A percentile compares a stretch with the other conserved stretches of the same genome.
Evolutionary conservation across 2,113 vertebrate genomes (phyloP).

Genomic region (Arenaria interpres): DNA sequence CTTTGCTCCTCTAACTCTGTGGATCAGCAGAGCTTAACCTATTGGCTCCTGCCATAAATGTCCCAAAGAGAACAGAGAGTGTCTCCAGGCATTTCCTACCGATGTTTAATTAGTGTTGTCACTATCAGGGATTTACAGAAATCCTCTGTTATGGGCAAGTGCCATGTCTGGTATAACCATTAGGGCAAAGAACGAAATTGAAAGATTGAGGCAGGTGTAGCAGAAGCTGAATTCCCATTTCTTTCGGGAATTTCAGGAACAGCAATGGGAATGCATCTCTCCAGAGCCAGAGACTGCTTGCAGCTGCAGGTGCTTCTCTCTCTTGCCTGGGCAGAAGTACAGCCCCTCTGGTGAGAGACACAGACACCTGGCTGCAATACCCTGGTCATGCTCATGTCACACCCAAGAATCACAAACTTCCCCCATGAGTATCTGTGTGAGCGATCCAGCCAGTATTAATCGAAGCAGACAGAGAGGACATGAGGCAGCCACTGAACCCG

Average conservation of each 20-base stretch:
- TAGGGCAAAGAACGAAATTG: not conserved
- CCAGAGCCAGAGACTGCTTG: not conserved
- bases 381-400: not conserved
- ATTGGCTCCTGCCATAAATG: conserved; percentile 14
- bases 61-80: not conserved
- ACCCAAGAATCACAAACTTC: not conserved
- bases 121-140: not conserved
- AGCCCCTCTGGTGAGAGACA: not conserved
- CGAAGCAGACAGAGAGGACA: not conserved
- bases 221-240: not conserved
- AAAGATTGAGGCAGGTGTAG: not conserved
- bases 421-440: fast-evolving
- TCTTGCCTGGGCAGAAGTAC: not conserved
- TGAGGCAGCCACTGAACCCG: not conserved
- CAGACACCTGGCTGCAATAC: not conserved
- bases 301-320: not conserved
- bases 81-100: not conserved
- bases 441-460: not conserved
- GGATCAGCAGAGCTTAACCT: conserved; percentile 60
- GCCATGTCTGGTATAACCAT: not conserved
- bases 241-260: not conserved
- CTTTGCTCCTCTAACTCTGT: conserved; percentile 16
- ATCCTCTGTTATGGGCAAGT: not conserved
- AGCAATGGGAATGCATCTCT: not conserved
- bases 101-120: not conserved